phyloP scores from a whole-genome alignment of 2,113 vertebrate species.

The Charadrius vociferus region DNA sequence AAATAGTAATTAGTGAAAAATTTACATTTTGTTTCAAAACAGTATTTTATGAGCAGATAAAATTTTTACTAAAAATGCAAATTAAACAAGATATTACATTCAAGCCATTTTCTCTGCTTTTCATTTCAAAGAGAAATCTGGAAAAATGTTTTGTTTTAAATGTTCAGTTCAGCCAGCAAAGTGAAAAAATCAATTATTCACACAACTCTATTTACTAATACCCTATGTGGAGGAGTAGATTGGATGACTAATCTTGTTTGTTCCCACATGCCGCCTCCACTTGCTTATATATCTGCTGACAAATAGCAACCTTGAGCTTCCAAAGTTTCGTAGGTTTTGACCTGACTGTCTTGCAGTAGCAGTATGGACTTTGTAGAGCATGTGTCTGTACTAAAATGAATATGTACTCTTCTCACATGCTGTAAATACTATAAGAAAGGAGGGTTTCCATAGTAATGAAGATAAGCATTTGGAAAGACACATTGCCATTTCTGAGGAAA shows the following conservation, averaged over 20 bases:
- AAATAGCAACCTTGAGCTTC: background rate
- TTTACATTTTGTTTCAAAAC: background rate
- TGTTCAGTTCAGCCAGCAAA: background rate
- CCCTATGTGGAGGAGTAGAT: background rate
- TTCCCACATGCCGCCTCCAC: background rate
- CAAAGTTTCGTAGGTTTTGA: background rate
- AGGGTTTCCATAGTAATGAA: background rate
- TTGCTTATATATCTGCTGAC: background rate
- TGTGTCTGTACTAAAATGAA: background rate
- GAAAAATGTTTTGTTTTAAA: slow-evolving; percentile 12
- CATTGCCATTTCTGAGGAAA: background rate
- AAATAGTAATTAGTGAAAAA: slow-evolving; percentile 4
- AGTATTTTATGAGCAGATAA: background rate
- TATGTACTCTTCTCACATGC: background rate
- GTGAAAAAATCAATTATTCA: slow-evolving; percentile 28
- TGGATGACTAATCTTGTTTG: slow-evolving; percentile 40
- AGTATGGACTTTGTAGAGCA: background rate
- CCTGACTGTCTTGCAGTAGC: background rate
- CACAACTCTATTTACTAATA: slow-evolving; percentile 18
- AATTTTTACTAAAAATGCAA: background rate
- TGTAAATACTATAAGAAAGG: background rate
- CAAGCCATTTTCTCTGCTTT: background rate
- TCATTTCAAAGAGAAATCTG: background rate
- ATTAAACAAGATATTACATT: background rate
- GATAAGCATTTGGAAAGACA: slow-evolving; percentile 10